phyloP scores from a whole-genome alignment of 2,113 vertebrate genomes.

The Psephotus haematonotus region DNA sequence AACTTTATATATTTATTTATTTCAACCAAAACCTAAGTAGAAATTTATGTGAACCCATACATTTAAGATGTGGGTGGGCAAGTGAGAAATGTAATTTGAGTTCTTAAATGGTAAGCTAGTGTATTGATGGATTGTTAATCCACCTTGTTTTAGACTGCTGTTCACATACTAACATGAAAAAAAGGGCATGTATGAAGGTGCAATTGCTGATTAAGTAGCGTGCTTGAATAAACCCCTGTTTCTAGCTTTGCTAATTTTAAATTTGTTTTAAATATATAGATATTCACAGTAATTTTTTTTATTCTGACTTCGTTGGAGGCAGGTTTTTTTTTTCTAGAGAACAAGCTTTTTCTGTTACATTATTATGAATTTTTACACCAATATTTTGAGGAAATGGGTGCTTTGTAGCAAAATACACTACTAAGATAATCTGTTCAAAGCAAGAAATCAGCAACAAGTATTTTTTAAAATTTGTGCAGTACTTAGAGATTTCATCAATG shows the following conservation, averaged over 20 bases:
- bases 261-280: not conserved
- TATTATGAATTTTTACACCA: not conserved
- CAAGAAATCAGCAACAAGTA: not conserved
- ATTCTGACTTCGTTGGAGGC: not conserved
- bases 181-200: not conserved
- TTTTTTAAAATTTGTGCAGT: not conserved
- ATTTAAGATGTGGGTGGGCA: not conserved
- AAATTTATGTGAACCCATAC: not conserved
- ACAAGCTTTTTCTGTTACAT: not conserved
- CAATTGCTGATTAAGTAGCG: not conserved
- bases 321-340: not conserved
- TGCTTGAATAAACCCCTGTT: slow-evolving; percentile 1
- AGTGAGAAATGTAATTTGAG: not conserved
- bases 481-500: not conserved
- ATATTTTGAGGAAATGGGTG: not conserved
- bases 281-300: not conserved
- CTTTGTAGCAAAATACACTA: not conserved
- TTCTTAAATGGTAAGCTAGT: not conserved
- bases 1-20: not conserved
- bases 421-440: not conserved
- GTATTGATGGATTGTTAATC: slow-evolving; percentile 8
- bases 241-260: not conserved
- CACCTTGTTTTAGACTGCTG: not conserved
- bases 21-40: not conserved
- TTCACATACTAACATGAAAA: not conserved